phyloP scores from a whole-genome alignment of 1,140 invertebrate genomes.

The Octopus sinensis region DNA sequence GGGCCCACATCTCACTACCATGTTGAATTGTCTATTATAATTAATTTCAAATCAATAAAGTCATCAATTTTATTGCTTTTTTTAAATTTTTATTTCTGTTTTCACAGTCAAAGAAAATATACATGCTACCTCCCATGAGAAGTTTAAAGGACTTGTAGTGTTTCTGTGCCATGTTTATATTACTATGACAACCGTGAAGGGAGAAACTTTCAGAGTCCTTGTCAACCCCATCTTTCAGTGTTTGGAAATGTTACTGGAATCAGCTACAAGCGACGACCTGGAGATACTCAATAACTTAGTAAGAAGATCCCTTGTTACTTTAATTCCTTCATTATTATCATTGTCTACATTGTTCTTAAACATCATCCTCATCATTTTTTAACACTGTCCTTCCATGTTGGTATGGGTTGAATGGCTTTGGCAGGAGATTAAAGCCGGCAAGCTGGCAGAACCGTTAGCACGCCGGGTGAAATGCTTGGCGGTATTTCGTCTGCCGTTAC shows the following conservation, averaged over 20 bases:
- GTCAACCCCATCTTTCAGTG: constrained; percentile 31
- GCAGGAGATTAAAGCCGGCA: no score
- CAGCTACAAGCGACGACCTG: neutral
- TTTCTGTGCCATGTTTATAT: constrained; percentile 34
- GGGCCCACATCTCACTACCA: no score
- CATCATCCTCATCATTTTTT: no score
- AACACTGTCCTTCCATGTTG: no score
- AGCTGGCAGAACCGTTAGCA: no score
- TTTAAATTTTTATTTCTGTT: constrained; percentile 11
- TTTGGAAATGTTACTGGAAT: constrained; percentile 22
- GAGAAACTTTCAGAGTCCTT: constrained; percentile 31
- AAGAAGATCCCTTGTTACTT: neutral
- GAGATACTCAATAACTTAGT: neutral
- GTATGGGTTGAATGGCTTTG: no score
- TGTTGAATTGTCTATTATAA: no score
- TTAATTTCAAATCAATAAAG: no score
- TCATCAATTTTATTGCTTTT: neutral
- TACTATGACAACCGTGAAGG: constrained; percentile 31
- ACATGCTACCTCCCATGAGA: constrained; percentile 18
- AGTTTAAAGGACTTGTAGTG: constrained; percentile 30
- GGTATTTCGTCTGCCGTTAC: no score
- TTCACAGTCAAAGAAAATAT: constrained; percentile 31
- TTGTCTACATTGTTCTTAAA: no score
- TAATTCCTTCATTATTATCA: no score
- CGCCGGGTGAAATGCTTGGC: no score